Evolutionary conservation across 2,888 invertebrate genomes (phyloP).

Genomic region (Pimpla rufipes): DNA sequence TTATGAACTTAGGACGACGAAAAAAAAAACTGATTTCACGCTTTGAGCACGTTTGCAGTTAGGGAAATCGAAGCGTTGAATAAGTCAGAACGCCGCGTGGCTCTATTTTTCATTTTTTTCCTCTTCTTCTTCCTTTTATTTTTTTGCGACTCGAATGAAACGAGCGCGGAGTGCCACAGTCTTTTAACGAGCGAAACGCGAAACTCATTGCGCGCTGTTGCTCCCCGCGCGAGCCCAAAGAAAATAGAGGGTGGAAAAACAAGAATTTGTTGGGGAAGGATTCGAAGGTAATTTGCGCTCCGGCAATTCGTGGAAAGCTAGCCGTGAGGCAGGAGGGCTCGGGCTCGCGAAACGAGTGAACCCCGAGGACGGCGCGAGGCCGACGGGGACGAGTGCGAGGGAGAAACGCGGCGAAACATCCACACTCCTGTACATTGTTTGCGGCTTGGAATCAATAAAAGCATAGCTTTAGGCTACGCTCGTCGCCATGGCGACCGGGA

Average conservation of each 20-base stretch:
- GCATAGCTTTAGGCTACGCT: conserved; percentile 85
- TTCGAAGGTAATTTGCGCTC: conserved; percentile 57
- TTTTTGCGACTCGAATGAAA: background rate
- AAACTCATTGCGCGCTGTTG: conserved; percentile 21
- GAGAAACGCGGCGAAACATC: conserved; percentile 84
- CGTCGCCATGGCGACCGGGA: conserved; percentile 82
- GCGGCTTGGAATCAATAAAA: conserved; percentile 85
- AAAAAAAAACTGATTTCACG: background rate
- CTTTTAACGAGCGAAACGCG: conserved; percentile 28
- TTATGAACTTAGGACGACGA: background rate
- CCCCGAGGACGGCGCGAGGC: conserved; percentile 34
- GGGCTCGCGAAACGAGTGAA: conserved; percentile 37
- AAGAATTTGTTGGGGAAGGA: conserved; percentile 49
- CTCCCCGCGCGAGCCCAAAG: background rate
- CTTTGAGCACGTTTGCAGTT: background rate
- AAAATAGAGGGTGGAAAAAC: conserved; percentile 10
- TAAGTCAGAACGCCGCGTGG: background rate
- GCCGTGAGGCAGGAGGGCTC: conserved; percentile 34
- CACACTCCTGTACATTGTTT: conserved; percentile 85
- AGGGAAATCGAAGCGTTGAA: background rate
- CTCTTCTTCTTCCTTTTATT: background rate
- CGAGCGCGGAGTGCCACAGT: background rate
- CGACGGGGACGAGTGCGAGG: conserved; percentile 75
- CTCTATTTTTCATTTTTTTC: background rate
- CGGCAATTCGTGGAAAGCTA: conserved; percentile 42